Evolutionary conservation across 1,140 invertebrate genomes (phyloP), one percentile per base, ranked within the genome.

Genomic region (Caligus rogercresseyi): DNA sequence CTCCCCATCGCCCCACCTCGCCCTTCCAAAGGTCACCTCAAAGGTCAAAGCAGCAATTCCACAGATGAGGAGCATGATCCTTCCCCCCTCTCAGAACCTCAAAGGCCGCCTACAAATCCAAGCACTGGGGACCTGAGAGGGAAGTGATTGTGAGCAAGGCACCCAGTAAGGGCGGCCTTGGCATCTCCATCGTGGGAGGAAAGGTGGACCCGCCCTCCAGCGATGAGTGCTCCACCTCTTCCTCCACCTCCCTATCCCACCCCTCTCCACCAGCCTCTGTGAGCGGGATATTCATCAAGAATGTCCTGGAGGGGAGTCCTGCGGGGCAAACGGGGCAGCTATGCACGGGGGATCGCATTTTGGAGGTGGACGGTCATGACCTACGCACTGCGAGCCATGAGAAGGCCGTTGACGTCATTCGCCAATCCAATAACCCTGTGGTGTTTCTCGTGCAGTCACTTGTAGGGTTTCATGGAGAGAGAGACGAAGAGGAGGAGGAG

Each of bases 281-380:
- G 64, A 85, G 89, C 54, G 94, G 94, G 15, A 97, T 98, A 69
- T 98, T 98, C 72, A 93, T 98, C 67, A 98, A 98, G 74, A 91
- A 94, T 73, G 92, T 98, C 7, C 78, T 96, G 25, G 81, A 86
- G 1, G 83, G 91, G 65, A 96, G 90, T 78, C 92, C 93, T n/a
- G 94, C 93, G 3, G 90, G 89, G 43, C 78, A 80, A 68, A 85
- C 86, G 69, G 89, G 86, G 24, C 81, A 85, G 67, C 76, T 97
- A 21, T 90, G 92, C 85, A 84, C 83, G 63, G 87, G 87, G n/a
- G 87, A 89, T 74, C 78, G 86, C 57, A 89, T 91, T 70, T 74
- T 90, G 63, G 85, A 93, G 76, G 89, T 97, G n/a, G 90, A 94
- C 72, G 89, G 88, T 2, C 79, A 85, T 51, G 88, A 94, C 77